A percentile compares a stretch with the other conserved stretches of the same genome.
phyloP scores from a whole-genome alignment of 2,888 invertebrate species.

The Euplexia lucipara region DNA sequence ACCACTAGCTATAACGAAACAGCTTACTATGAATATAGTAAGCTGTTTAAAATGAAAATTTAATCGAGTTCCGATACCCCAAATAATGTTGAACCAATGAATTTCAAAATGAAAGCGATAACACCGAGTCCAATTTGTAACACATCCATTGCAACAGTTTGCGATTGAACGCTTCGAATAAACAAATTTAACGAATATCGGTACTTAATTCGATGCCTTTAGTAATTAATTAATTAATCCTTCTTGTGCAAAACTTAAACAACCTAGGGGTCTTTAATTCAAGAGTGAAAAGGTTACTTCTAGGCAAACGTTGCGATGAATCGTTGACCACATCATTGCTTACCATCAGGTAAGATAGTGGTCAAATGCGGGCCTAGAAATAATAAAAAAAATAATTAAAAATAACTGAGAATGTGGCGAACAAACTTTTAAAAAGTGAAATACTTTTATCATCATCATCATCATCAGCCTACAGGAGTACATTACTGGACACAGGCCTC shows the following conservation, averaged over 20 bases:
- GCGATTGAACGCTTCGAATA: constrained; percentile 31
- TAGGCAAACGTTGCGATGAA: too few relatives aligned
- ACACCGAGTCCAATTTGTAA: constrained; percentile 10
- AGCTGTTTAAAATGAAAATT: neutral
- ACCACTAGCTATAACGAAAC: too few relatives aligned
- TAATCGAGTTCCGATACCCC: neutral
- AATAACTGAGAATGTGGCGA: neutral
- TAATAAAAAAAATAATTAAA: too few relatives aligned
- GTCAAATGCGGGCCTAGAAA: too few relatives aligned
- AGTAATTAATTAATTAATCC: constrained; percentile 18
- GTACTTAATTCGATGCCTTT: constrained; percentile 8
- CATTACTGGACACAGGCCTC: too few relatives aligned
- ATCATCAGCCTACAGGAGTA: too few relatives aligned
- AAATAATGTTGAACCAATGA: constrained; percentile 7
- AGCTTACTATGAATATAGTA: too few relatives aligned
- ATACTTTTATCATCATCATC: too few relatives aligned
- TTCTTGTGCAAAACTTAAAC: constrained; percentile 19
- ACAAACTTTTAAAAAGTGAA: neutral
- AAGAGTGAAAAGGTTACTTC: too few relatives aligned
- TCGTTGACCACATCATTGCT: too few relatives aligned
- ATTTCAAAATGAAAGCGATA: constrained; percentile 22
- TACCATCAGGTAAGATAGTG: too few relatives aligned
- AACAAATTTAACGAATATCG: constrained; percentile 19
- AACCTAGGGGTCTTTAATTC: too few relatives aligned
- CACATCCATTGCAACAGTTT: constrained; percentile 13